A percentile compares a stretch with the other conserved stretches of the same genome.
Conservation (phyloP, 2,888 invertebrate species). For the Digitonthophagus gazella region DNA sequence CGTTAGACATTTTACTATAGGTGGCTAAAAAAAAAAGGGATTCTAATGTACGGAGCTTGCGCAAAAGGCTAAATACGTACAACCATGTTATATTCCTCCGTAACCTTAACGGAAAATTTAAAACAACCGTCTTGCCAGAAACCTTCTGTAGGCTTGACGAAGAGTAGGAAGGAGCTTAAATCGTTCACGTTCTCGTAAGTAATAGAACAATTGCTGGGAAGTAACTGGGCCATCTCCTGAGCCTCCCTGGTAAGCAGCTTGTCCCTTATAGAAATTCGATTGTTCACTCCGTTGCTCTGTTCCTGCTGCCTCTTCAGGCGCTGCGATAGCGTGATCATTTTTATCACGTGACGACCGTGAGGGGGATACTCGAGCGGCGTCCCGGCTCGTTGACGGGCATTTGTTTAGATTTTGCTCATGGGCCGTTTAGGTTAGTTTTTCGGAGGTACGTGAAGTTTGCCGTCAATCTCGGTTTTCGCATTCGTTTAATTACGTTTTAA, state of each 20-base stretch:
- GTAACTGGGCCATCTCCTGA: slow-evolving; percentile 81
- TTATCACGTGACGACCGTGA: slow-evolving; percentile 10
- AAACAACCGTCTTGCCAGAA: slow-evolving; percentile 86
- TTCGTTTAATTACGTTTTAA: too few species aligned
- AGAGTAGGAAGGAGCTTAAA: slow-evolving; percentile 76
- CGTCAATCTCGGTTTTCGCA: too few species aligned
- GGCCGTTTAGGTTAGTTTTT: neutral
- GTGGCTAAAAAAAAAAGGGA: slow-evolving; percentile 66
- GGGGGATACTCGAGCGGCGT: neutral
- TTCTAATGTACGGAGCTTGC: neutral
- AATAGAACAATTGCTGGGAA: slow-evolving; percentile 77
- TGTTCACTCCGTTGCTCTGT: slow-evolving; percentile 45
- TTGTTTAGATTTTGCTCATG: neutral
- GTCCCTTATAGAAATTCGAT: slow-evolving; percentile 74
- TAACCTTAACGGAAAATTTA: slow-evolving; percentile 80
- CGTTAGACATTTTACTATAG: slow-evolving; percentile 87
- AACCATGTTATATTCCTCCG: slow-evolving; percentile 95
- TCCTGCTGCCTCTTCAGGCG: slow-evolving; percentile 66
- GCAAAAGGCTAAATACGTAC: slow-evolving; percentile 58
- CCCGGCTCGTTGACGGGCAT: slow-evolving; percentile 1
- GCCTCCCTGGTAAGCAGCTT: slow-evolving; percentile 79
- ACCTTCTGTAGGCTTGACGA: slow-evolving; percentile 81
- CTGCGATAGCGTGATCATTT: slow-evolving; percentile 72
- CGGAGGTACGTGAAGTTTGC: neutral
- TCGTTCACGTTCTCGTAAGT: slow-evolving; percentile 80